These are phyloP conservation scores for Tipula unca DNA, from an alignment of 2,888 invertebrate species.

Conservation along the genomic window DNA sequence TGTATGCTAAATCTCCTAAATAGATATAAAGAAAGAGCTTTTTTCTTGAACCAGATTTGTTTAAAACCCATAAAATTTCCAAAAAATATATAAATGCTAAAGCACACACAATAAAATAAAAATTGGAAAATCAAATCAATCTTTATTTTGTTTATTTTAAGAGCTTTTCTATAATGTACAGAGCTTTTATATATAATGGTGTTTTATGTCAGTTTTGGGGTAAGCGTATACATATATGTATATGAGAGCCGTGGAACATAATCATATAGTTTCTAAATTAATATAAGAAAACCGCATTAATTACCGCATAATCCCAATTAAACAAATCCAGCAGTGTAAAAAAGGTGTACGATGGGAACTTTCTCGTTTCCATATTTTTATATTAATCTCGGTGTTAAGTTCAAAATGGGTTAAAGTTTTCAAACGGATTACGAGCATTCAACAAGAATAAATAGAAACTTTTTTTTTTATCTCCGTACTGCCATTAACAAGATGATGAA, in stretches of 20 bases:
- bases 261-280: neutral
- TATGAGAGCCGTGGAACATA: too few species aligned
- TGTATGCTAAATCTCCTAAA: neutral
- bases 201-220: too few species aligned
- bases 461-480: neutral
- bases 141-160: neutral
- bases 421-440: neutral
- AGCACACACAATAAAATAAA: neutral
- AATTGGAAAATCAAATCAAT: neutral
- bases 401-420: neutral
- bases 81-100: neutral
- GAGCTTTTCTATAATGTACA: neutral
- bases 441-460: neutral
- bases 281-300: neutral
- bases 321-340: neutral
- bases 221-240: too few species aligned
- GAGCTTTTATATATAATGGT: too few species aligned
- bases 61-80: neutral
- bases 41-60: neutral
- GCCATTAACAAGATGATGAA: neutral
- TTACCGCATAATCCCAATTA: neutral
- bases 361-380: neutral
- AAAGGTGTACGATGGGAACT: neutral
- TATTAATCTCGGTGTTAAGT: neutral
- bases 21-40: neutral